Evolutionary conservation across 2,113 vertebrate genomes (phyloP), one percentile per base, ranked within the genome.

Genomic region (Helogale parvula): DNA sequence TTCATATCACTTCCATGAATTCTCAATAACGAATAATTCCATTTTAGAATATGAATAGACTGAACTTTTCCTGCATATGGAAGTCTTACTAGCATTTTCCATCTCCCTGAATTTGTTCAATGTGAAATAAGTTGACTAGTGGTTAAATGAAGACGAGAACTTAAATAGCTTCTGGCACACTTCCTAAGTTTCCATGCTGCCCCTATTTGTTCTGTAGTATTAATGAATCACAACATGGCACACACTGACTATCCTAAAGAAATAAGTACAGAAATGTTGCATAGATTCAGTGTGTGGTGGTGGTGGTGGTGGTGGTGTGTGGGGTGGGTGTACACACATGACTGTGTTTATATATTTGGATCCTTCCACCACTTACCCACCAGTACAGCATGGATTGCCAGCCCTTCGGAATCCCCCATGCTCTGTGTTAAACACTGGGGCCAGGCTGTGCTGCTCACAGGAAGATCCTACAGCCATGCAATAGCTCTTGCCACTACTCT

Each of bases 1-100:
- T 79, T 86, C 35, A 19, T 82, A 38, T 82, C 52, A 66, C 52
- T 91, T 69, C 82, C 35, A 66, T 60, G 21, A 76, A 89, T 77
- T 69, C 52, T 96, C 45, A 66, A 23, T 92, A 41, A 77, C 35
- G 38, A 91, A 52, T 52, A 45, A 74, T 80, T 88, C 35, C 19
- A 57, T 41, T 74, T 93, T 81, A 85, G 31, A 71, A 29, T 57
- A 77, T 68, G 23, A 66, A 74, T 47, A 72, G 35, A 65, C 38
- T 9, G 29, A 69, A 54, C 84, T 23, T 92, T 33, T 60, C 17
- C 9, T 35, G 45, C n/a, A 23, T 82, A 12, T 66, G 29, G 2
- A 88, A 50, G 54, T 25, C 50, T 94, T 86, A 16, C 17, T 38
- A 31, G 14, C 2, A 31, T 35, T 79, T 81, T 87, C 29, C 72